Evolutionary conservation across 2,888 invertebrate genomes (phyloP).

Genomic region (Sinelater perroti): DNA sequence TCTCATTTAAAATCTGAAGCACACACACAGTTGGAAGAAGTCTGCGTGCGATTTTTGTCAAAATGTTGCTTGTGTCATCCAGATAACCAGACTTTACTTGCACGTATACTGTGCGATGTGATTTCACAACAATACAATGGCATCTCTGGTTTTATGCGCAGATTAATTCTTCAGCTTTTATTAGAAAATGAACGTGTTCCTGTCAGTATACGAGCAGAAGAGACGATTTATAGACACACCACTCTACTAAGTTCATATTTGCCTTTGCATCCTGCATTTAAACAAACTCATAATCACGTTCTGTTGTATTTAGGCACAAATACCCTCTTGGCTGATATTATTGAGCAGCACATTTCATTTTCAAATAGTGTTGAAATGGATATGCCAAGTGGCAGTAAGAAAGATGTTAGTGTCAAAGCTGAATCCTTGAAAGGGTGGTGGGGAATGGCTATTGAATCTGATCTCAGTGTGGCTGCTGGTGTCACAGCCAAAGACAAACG

Average conservation of each 20-base stretch:
- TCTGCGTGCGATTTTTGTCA: conserved; percentile 83
- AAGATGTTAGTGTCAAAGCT: conserved; percentile 44
- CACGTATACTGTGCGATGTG: conserved; percentile 80
- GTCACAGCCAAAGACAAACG: conserved; percentile 90
- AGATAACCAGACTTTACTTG: conserved; percentile 83
- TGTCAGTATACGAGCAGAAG: conserved; percentile 71
- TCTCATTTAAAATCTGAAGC: conserved; percentile 52
- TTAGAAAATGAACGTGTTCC: conserved; percentile 86
- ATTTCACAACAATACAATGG: conserved; percentile 72
- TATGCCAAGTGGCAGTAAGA: conserved; percentile 38
- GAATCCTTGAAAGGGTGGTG: conserved; percentile 58
- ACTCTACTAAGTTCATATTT: conserved; percentile 54
- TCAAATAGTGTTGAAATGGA: conserved; percentile 44
- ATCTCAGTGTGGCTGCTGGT: conserved; percentile 81
- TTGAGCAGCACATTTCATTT: conserved; percentile 69
- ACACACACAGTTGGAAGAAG: conserved; percentile 72
- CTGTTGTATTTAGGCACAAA: conserved; percentile 79
- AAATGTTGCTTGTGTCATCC: conserved; percentile 86
- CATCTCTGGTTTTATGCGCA: conserved; percentile 87
- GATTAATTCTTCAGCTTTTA: conserved; percentile 84
- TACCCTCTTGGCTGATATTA: conserved; percentile 77
- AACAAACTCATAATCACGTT: conserved; percentile 77
- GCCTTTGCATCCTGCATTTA: conserved; percentile 73
- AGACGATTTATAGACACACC: conserved; percentile 57
- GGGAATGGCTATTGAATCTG: conserved; percentile 60